A percentile compares a stretch with the other conserved stretches of the same genome.
phyloP scores from a whole-genome alignment of 2,113 vertebrate species.

The Coturnix japonica region DNA sequence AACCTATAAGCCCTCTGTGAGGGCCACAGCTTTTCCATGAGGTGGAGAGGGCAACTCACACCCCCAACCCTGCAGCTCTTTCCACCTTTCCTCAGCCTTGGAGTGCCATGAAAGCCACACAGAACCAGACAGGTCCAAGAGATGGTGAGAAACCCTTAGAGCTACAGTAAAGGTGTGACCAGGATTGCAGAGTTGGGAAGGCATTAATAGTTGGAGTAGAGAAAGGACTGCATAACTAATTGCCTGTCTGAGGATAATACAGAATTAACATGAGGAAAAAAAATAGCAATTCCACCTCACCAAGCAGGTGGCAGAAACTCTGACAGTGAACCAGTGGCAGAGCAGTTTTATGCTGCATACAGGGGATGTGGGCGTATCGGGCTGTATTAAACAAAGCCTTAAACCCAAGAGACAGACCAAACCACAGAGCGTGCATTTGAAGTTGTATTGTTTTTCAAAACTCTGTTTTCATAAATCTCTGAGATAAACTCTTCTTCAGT shows the following conservation, averaged over 20 bases:
- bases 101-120: not conserved
- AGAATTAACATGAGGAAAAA: not conserved
- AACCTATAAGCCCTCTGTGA: not conserved
- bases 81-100: not conserved
- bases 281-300: not conserved
- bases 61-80: not conserved
- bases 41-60: rapidly evolving
- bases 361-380: not conserved
- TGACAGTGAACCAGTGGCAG: not conserved
- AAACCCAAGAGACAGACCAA: not conserved
- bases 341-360: not conserved
- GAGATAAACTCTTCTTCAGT: not conserved
- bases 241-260: not conserved
- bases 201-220: not conserved
- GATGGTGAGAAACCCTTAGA: not conserved
- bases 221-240: not conserved
- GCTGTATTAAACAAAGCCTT: not conserved
- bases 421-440: not conserved
- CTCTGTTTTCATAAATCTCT: not conserved
- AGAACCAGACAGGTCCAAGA: rapidly evolving
- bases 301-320: not conserved
- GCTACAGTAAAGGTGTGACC: not conserved
- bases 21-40: not conserved
- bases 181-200: not conserved
- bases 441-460: not conserved